Base-by-base conservation (phyloP, 2,888 invertebrate species). In the Dolomedes plantarius region DNA sequence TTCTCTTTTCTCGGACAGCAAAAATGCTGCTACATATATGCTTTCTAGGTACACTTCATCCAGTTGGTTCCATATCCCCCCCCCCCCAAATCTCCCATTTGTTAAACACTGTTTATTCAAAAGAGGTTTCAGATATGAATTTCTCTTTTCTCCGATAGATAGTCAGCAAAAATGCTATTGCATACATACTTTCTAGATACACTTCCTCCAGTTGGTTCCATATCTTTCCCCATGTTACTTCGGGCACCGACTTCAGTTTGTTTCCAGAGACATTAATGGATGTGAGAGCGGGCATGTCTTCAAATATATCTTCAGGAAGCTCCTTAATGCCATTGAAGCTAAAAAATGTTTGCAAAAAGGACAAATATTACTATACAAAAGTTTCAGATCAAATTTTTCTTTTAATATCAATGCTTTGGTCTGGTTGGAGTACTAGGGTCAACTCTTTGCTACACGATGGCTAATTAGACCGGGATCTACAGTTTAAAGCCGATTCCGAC, bases 151-250 rank as follows among this genome's bases (percentile, higher is more conserved):
- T n/a, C n/a, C n/a, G n/a, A n/a, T n/a, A n/a, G n/a, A n/a, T n/a
- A n/a, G n/a, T n/a, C n/a, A n/a, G n/a, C n/a, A 56, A 56, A 23
- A 56, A 36, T 36, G 9, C 36, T 9, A 36, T 7, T 36, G 9
- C 9, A 36, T 41, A 68, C 73, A 78, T 39, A 85, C 85, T 36
- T 28, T 78, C 85, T 31, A 78, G 32, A 36, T 85, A 85, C 31
- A 78, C 85, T 41, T 85, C 85, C 13, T 78, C 68, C 36, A 85
- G 32, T 32, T 85, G 85, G 39, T 29, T 32, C 83, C 83, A 85
- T 29, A 85, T 77, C n/a, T 23, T 68, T 23, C 79, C 68, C 78
- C 78, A 86, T 0, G 46, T 36, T 36, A 41, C 62, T 64, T 79
- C 77, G 1, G 83, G 73, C 13, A 85, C 11, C 2, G 78, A 39